phyloP scores from a whole-genome alignment of 2,888 invertebrate genomes.

The Cenopis cana region DNA sequence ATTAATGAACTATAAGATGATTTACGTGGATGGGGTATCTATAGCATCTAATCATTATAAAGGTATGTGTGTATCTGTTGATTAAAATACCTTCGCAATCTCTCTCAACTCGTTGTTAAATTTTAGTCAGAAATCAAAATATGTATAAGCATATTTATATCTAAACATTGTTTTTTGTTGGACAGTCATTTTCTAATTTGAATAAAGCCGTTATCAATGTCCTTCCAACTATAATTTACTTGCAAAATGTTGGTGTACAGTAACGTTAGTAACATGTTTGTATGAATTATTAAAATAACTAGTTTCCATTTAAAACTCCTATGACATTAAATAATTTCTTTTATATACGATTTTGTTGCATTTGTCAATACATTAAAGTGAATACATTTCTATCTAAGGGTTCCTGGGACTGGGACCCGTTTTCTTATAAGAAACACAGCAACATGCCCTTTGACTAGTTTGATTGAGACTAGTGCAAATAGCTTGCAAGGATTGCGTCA shows the following conservation, averaged over 20 bases:
- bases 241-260: background rate
- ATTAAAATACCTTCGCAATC: slow-evolving; percentile 30
- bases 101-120: slow-evolving; percentile 10
- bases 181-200: slow-evolving; percentile 14
- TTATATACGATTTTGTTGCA: background rate
- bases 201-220: slow-evolving; percentile 29
- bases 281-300: background rate
- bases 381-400: background rate
- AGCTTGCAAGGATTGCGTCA: slow-evolving; percentile 18
- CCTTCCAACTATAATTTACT: background rate
- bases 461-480: slow-evolving; percentile 6
- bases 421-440: background rate
- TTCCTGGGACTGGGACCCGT: background rate
- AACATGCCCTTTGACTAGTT: background rate
- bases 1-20: slow-evolving; percentile 39
- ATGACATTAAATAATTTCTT: background rate
- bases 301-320: background rate
- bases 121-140: slow-evolving; percentile 18
- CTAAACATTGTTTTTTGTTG: slow-evolving; percentile 25
- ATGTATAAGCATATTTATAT: slow-evolving; percentile 38
- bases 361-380: background rate
- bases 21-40: slow-evolving; percentile 28
- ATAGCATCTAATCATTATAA: slow-evolving; percentile 36
- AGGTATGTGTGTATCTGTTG: slow-evolving; percentile 34
- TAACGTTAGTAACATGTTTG: background rate